Conservation (phyloP, 1,140 invertebrate genomes). For the Physella acuta region DNA sequence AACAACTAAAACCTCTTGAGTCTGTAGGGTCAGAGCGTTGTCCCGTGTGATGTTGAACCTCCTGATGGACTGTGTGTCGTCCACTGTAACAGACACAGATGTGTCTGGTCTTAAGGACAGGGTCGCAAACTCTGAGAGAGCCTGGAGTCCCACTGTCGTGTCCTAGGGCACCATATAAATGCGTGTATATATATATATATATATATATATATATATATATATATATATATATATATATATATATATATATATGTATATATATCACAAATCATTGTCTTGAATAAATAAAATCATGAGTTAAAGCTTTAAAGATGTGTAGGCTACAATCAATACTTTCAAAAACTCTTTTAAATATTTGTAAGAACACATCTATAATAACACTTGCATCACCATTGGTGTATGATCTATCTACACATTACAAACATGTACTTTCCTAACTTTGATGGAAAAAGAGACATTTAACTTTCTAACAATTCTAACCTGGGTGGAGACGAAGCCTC, state of each 20-base stretch:
- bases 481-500: slow-evolving; percentile 80
- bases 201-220: too few relatives aligned
- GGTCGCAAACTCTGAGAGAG: neutral
- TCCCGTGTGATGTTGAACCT: neutral
- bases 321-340: neutral
- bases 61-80: neutral
- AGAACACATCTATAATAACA: neutral
- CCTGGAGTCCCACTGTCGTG: slow-evolving; percentile 8
- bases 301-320: neutral
- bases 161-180: too few relatives aligned
- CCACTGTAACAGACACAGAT: neutral
- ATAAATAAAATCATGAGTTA: neutral
- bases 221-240: too few relatives aligned
- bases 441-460: neutral
- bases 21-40: neutral
- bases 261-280: neutral
- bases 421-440: neutral
- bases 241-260: too few relatives aligned
- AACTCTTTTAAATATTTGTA: neutral
- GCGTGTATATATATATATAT: too few relatives aligned
- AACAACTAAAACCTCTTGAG: slow-evolving; percentile 6
- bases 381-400: neutral
- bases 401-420: neutral
- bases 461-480: slow-evolving; percentile 27
- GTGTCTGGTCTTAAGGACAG: slow-evolving; percentile 3